These are phyloP conservation scores for Chelon labrosus DNA, from an alignment of 2,797 vertebrate genomes.

Conservation along the genomic window DNA sequence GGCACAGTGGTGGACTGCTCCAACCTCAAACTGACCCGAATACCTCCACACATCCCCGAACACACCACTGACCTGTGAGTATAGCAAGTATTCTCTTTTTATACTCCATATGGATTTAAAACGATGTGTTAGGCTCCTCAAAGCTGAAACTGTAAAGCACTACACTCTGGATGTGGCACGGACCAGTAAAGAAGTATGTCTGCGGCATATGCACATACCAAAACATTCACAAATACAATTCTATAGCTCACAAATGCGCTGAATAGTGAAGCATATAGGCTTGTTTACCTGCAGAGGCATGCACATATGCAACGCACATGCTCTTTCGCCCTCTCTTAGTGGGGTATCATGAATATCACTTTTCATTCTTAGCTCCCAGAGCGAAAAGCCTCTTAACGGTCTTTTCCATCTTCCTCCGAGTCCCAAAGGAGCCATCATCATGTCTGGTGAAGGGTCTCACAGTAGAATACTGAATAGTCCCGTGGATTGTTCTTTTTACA, in stretches of 20 bases:
- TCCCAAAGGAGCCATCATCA: slow-evolving; percentile 72
- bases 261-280: background rate
- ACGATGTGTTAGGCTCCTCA: too few species aligned
- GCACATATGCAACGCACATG: slow-evolving; percentile 11
- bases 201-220: slow-evolving; percentile 1
- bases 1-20: slow-evolving; percentile 97
- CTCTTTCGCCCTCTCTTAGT: slow-evolving; percentile 14
- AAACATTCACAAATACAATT: background rate
- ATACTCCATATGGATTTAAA: too few species aligned
- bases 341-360: slow-evolving; percentile 44
- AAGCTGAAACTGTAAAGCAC: slow-evolving; percentile 16
- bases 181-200: slow-evolving; percentile 9
- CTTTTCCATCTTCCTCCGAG: slow-evolving; percentile 60
- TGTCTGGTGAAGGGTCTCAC: slow-evolving; percentile 61
- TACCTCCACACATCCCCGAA: slow-evolving; percentile 92
- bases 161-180: slow-evolving; percentile 17
- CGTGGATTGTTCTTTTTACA: slow-evolving; percentile 54
- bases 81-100: background rate
- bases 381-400: slow-evolving; percentile 58
- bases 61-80: slow-evolving; percentile 96
- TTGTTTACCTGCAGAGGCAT: slow-evolving; percentile 11
- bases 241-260: background rate
- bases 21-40: slow-evolving; percentile 92
- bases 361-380: slow-evolving; percentile 57
- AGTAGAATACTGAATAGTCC: slow-evolving; percentile 69